Percentiles rank a stretch among this genome's conserved stretches.
Conservation (phyloP, 2,888 invertebrate genomes). For the Catocala sponsa region DNA sequence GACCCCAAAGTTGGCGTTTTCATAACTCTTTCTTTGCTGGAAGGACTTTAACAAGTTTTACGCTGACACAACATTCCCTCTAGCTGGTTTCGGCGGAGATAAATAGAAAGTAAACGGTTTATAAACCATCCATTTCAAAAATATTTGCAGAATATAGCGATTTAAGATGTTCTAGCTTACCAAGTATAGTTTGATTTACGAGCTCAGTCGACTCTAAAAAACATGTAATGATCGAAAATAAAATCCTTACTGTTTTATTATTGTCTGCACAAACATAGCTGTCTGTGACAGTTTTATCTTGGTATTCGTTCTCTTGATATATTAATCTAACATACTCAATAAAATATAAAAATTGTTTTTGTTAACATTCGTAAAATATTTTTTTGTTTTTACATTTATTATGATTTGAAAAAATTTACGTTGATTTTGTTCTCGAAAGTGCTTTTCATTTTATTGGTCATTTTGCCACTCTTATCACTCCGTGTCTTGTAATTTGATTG, state of each 20-base stretch:
- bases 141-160: slow-evolving; percentile 47
- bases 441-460: no score
- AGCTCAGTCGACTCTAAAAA: slow-evolving; percentile 34
- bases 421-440: no score
- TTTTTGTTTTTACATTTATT: no score
- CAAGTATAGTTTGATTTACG: slow-evolving; percentile 47
- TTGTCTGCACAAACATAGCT: slow-evolving; percentile 34
- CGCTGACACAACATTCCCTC: slow-evolving; percentile 71
- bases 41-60: slow-evolving; percentile 79
- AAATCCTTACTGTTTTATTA: slow-evolving; percentile 39
- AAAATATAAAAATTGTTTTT: not conserved
- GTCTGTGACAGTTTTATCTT: slow-evolving; percentile 25
- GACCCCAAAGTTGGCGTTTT: slow-evolving; percentile 81
- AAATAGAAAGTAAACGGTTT: slow-evolving; percentile 63
- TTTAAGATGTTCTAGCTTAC: slow-evolving; percentile 47
- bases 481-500: no score
- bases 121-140: slow-evolving; percentile 50
- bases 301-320: slow-evolving; percentile 13
- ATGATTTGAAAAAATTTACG: no score
- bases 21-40: slow-evolving; percentile 80
- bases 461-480: no score
- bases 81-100: slow-evolving; percentile 49
- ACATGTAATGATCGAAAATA: slow-evolving; percentile 37
- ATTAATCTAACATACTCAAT: not conserved
- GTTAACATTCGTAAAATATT: not conserved